phyloP scores from a whole-genome alignment of 2,797 vertebrate species.

The Chaenodraco wilsoni region DNA sequence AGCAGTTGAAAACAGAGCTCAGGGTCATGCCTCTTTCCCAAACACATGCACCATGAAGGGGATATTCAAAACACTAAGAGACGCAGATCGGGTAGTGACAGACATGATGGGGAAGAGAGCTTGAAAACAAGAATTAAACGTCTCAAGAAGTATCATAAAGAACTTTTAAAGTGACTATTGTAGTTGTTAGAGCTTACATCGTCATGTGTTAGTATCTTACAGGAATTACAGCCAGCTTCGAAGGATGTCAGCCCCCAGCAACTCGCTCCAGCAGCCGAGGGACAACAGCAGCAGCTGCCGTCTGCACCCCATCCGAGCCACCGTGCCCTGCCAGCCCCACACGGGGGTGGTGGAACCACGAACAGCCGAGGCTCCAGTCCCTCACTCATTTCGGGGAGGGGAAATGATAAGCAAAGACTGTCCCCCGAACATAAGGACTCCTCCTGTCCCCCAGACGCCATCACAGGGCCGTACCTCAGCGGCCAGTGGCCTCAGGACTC shows the following conservation, averaged over 20 bases:
- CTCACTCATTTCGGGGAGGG: slow-evolving; percentile 70
- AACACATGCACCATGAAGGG: too few relatives aligned
- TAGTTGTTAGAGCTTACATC: slow-evolving; percentile 4
- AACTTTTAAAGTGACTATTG: slow-evolving; percentile 58
- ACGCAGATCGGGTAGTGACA: too few relatives aligned
- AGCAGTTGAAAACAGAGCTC: too few relatives aligned
- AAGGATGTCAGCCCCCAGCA: slow-evolving; percentile 84
- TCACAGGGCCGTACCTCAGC: too few relatives aligned
- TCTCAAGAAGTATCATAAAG: slow-evolving; percentile 51
- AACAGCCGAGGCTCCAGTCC: slow-evolving; percentile 80
- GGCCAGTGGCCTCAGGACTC: too few relatives aligned
- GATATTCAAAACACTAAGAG: too few relatives aligned
- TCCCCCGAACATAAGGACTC: slow-evolving; percentile 88
- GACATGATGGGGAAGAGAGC: slow-evolving; percentile 63
- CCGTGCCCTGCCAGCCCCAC: slow-evolving; percentile 92
- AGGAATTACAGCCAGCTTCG: slow-evolving; percentile 43
- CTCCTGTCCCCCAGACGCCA: slow-evolving; percentile 84
- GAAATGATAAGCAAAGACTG: slow-evolving; percentile 83
- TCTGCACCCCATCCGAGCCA: slow-evolving; percentile 92
- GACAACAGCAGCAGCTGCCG: slow-evolving; percentile 81
- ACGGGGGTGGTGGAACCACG: slow-evolving; percentile 77
- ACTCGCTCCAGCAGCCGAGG: slow-evolving; percentile 87
- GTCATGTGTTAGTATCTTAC: slow-evolving; percentile 54
- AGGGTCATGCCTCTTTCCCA: too few relatives aligned
- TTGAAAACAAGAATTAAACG: slow-evolving; percentile 38